A percentile compares a stretch with the other conserved stretches of the same genome.
phyloP scores from a whole-genome alignment of 1,140 invertebrate species.

The Tribolium madens region DNA sequence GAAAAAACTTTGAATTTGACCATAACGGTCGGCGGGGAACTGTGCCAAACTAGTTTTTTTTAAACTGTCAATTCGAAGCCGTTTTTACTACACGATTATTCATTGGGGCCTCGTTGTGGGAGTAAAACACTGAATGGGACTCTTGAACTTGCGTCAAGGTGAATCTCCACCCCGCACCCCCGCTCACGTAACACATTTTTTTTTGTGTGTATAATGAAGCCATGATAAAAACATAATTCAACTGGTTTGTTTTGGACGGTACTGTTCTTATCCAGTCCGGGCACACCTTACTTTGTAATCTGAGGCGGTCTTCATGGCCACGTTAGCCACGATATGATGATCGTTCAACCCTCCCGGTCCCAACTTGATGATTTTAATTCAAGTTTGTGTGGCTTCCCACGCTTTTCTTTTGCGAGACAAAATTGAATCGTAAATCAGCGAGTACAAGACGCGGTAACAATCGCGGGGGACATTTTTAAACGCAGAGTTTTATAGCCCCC shows the following conservation, averaged over 20 bases:
- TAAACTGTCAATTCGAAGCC: neutral
- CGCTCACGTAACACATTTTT: constrained; percentile 6
- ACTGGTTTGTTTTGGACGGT: constrained; percentile 22
- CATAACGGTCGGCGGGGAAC: constrained; percentile 37
- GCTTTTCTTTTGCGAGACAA: neutral
- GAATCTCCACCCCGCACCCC: neutral
- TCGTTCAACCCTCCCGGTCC: neutral
- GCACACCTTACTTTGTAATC: constrained; percentile 41
- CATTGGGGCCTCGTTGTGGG: constrained; percentile 13
- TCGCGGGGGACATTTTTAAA: neutral
- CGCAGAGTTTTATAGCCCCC: neutral
- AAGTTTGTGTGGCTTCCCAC: constrained; percentile 8
- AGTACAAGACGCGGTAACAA: neutral
- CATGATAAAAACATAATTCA: neutral
- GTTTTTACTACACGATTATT: neutral
- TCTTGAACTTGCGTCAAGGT: constrained; percentile 24
- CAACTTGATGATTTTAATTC: constrained; percentile 8
- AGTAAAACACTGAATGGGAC: neutral
- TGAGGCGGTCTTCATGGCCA: constrained; percentile 39
- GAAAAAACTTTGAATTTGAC: constrained; percentile 42
- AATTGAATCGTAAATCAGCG: constrained; percentile 6
- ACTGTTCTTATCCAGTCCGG: constrained; percentile 24
- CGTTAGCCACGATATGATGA: constrained; percentile 35
- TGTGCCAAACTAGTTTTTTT: constrained; percentile 37
- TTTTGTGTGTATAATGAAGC: constrained; percentile 17